Conservation (phyloP, 2,888 invertebrate species). For the Athalia circularis region DNA sequence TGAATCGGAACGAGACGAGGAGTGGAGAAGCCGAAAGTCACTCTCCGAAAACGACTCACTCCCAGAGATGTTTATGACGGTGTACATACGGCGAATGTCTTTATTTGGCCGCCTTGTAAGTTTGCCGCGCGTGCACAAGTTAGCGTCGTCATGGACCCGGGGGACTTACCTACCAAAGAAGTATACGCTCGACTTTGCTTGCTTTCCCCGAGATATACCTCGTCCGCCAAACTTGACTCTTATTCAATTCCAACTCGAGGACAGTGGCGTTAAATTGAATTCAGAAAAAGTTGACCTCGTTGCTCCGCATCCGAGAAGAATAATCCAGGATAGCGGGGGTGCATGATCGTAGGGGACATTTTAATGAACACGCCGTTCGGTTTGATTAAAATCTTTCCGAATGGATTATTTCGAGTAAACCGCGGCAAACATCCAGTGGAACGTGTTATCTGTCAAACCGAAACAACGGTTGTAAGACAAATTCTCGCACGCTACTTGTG, state of each 20-base stretch:
- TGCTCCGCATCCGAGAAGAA: background rate
- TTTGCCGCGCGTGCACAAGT: constrained; percentile 38
- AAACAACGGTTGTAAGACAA: background rate
- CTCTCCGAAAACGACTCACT: constrained; percentile 53
- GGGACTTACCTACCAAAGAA: constrained; percentile 29
- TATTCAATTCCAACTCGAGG: background rate
- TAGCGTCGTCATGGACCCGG: constrained; percentile 36
- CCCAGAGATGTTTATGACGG: constrained; percentile 55
- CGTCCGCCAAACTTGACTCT: constrained; percentile 8
- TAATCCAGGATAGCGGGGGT: no score
- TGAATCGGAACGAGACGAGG: constrained; percentile 32
- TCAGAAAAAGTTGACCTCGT: constrained; percentile 32
- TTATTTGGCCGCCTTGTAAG: constrained; percentile 52
- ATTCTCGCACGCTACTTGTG: background rate
- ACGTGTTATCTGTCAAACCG: background rate
- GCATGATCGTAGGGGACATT: no score
- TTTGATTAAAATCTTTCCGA: no score
- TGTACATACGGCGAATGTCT: constrained; percentile 50
- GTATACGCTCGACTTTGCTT: constrained; percentile 5
- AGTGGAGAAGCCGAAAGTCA: constrained; percentile 30
- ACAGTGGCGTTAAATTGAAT: constrained; percentile 2
- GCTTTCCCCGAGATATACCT: constrained; percentile 15
- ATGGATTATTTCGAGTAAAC: no score
- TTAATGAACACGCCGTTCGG: no score
- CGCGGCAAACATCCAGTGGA: no score